These are phyloP conservation scores for Python bivittatus DNA, from an alignment of 2,113 vertebrate species.

Conservation along the genomic window DNA sequence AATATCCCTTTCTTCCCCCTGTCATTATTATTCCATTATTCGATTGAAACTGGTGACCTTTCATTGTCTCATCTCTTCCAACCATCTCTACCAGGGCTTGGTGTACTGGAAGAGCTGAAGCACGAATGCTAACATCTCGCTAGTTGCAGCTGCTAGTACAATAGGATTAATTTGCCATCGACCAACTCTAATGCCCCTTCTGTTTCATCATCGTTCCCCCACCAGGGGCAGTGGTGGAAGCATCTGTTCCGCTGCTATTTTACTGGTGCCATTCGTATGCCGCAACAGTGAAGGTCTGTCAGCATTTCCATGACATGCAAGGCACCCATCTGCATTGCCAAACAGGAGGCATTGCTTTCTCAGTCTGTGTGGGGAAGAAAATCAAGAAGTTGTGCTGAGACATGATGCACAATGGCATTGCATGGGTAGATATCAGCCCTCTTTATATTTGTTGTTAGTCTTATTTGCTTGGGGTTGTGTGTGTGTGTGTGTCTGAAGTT, in stretches of 20 bases:
- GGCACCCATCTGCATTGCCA: conserved; percentile 37
- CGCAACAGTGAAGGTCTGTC: conserved; percentile 68
- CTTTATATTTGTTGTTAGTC: not conserved
- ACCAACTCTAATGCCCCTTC: conserved; percentile 75
- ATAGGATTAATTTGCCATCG: conserved; percentile 74
- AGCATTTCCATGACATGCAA: conserved; percentile 55
- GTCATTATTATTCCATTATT: conserved; percentile 48
- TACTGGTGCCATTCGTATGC: conserved; percentile 69
- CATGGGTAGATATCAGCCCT: not conserved
- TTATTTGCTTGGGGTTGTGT: not conserved
- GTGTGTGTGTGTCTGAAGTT: not conserved
- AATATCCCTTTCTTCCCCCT: conserved; percentile 36
- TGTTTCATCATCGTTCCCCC: conserved; percentile 77
- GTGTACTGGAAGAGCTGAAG: conserved; percentile 67
- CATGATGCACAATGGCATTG: not conserved
- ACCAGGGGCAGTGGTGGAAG: conserved; percentile 77
- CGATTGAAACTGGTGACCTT: conserved; percentile 67
- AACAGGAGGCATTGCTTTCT: conserved; percentile 32
- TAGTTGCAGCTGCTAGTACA: conserved; percentile 71
- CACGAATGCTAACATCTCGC: conserved; percentile 59
- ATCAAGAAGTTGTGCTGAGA: not conserved
- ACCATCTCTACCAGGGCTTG: conserved; percentile 52
- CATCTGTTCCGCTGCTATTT: conserved; percentile 76
- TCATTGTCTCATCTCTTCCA: conserved; percentile 68
- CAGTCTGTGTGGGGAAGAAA: not conserved